A percentile compares a stretch with the other conserved stretches of the same genome.
phyloP scores from a whole-genome alignment of 2,888 invertebrate genomes.

The Piscicola geometra region DNA sequence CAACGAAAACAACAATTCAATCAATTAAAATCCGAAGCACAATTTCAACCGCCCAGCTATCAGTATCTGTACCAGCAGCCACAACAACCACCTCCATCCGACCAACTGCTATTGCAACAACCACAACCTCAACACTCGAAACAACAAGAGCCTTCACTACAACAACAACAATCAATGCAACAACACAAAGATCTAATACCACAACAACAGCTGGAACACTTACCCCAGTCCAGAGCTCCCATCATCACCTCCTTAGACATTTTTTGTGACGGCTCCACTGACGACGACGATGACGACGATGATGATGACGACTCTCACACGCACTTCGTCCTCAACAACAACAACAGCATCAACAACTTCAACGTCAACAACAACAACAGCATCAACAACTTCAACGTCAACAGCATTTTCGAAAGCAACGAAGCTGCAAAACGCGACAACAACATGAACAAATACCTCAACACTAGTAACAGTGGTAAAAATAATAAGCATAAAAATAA shows the following conservation, averaged over 20 bases:
- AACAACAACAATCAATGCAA: constrained; percentile 7
- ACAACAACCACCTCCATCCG: neutral
- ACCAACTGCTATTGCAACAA: constrained; percentile 4
- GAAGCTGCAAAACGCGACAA: constrained; percentile 5
- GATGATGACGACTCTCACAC: constrained; percentile 14
- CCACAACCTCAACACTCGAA: neutral
- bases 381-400: constrained; percentile 1
- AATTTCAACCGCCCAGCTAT: constrained; percentile 6
- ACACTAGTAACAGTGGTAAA: neutral
- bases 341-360: neutral
- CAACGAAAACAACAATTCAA: constrained; percentile 3
- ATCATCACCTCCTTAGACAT: constrained; percentile 36
- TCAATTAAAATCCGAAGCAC: neutral
- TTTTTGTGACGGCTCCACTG: constrained; percentile 35
- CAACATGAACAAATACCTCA: neutral
- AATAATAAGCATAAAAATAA: neutral
- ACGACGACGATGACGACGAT: constrained; percentile 36
- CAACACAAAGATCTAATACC: neutral
- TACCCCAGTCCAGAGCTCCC: constrained; percentile 26
- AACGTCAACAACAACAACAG: neutral
- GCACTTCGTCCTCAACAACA: neutral
- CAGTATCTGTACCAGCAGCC: constrained; percentile 1
- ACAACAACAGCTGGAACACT: neutral
- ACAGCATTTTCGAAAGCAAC: neutral
- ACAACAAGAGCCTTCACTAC: neutral